phyloP scores from a whole-genome alignment of 2,797 vertebrate species.

The Enteromius afrohamiltoni region DNA sequence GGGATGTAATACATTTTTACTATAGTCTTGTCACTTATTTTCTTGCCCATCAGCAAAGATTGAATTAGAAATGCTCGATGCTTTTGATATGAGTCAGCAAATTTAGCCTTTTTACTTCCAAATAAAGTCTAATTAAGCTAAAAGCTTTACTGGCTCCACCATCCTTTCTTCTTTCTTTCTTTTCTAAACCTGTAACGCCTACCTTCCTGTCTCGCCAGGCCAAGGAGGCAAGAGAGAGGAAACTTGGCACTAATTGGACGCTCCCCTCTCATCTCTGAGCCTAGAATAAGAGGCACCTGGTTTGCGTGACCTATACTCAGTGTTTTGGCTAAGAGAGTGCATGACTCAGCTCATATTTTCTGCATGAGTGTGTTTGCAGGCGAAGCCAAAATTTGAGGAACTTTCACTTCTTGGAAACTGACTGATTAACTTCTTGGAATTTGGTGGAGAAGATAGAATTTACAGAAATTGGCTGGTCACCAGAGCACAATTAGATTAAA shows the following conservation, averaged over 20 bases:
- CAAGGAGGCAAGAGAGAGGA: conserved; percentile 24
- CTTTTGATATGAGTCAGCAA: conserved; percentile 67
- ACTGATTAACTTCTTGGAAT: conserved; percentile 28
- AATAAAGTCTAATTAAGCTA: conserved; percentile 87
- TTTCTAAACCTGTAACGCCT: conserved; percentile 75
- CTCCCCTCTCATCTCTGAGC: conserved; percentile 40
- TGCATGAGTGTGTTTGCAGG: conserved; percentile 7
- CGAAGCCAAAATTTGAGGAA: conserved; percentile 1
- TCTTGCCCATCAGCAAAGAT: conserved; percentile 59
- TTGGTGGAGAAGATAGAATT: conserved; percentile 21
- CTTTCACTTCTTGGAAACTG: conserved; percentile 31
- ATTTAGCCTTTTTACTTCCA: conserved; percentile 69
- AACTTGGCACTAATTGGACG: conserved; percentile 48
- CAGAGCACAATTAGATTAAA: background rate
- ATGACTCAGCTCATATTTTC: conserved; percentile 37
- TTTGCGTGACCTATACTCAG: conserved; percentile 3
- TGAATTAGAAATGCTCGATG: conserved; percentile 57
- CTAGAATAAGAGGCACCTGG: conserved; percentile 23
- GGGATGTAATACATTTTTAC: conserved; percentile 40
- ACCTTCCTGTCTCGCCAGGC: conserved; percentile 44
- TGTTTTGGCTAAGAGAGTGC: conserved; percentile 2
- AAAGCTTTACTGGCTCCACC: conserved; percentile 84
- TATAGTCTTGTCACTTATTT: conserved; percentile 53
- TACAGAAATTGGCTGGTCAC: background rate
- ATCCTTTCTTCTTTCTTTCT: conserved; percentile 62